phyloP scores from a whole-genome alignment of 1,140 invertebrate species.

The Bombus turneri region DNA sequence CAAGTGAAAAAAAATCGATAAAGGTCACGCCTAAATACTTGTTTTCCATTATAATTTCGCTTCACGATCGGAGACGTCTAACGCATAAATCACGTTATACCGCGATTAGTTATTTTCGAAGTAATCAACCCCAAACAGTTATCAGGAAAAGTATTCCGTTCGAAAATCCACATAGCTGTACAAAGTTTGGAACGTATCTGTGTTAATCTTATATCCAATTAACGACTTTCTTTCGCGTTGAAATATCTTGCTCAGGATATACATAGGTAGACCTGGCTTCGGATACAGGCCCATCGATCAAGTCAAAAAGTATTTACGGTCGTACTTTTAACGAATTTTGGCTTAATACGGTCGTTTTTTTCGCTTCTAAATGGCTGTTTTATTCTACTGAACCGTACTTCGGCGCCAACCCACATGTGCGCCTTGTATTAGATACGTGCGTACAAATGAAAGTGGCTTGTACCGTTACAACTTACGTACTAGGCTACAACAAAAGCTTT shows the following conservation, averaged over 20 bases:
- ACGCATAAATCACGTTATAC: background rate
- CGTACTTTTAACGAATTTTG: background rate
- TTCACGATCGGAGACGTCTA: background rate
- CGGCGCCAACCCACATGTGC: constrained; percentile 66
- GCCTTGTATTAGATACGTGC: constrained; percentile 66
- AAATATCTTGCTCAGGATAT: no score
- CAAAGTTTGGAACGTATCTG: background rate
- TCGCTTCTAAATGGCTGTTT: constrained; percentile 16
- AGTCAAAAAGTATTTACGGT: background rate
- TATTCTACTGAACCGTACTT: constrained; percentile 47
- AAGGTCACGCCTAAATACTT: background rate
- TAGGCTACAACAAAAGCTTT: constrained; percentile 60
- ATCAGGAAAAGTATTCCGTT: background rate
- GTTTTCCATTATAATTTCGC: background rate
- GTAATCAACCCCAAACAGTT: background rate
- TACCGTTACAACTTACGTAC: constrained; percentile 65
- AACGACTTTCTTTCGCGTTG: background rate
- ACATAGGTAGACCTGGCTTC: no score
- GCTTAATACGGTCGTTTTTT: background rate
- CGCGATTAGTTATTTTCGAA: background rate
- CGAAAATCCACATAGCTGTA: background rate
- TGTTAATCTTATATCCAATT: background rate
- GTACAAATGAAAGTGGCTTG: constrained; percentile 71
- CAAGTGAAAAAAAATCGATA: background rate
- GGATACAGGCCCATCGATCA: background rate